Base-by-base conservation (phyloP, 2,888 invertebrate species). In the Monoplex corrugatus region DNA sequence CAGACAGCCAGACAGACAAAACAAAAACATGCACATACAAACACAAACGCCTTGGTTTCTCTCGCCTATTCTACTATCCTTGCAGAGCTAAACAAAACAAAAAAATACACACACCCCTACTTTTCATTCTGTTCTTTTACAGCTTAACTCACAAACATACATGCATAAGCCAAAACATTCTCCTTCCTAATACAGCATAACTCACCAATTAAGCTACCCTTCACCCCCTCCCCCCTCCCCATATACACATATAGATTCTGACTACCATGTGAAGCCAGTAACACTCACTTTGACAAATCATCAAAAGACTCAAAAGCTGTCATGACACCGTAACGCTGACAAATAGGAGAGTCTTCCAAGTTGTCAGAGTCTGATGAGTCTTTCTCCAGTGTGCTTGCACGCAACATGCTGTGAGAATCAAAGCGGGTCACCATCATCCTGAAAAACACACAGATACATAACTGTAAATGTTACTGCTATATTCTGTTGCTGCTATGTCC, bases 281-380 rank as follows among this genome's bases (percentile, higher is more conserved):
- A 13, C 57, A 45, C 57, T 38, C 35, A 84, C 84, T 57, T 45
- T 19, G 84, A 16, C 38, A 84, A 19, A 35, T 45, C 84, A 57
- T 93, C 98, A 96, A 99, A 98, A 82, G 97, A 98, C 90, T 98
- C 97, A 96, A 99, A 99, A 0, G 99, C 98, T 0, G 98, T 98
- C 97, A 99, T 98, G 45, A 98, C 98, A 0, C 99, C 99, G 28
- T 98, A 98, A 92, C 97, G 97, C 94, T 98, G 97, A 95, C 95
- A 96, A 40, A 94, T 92, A 0, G 95, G 95, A 2, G 94, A 92
- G 45, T 95, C 95, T 83, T 94, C 93, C 63, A 92, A 89, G 80
- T 93, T 93, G 82, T 95, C 94, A 43, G 93, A 93, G 86, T 92
- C 93, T n/a, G 92, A 91, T 38, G 94, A 90, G 44, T 94, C 94